Conservation (phyloP, 1,140 invertebrate genomes). For the Mycetomoellerius zeteki region DNA sequence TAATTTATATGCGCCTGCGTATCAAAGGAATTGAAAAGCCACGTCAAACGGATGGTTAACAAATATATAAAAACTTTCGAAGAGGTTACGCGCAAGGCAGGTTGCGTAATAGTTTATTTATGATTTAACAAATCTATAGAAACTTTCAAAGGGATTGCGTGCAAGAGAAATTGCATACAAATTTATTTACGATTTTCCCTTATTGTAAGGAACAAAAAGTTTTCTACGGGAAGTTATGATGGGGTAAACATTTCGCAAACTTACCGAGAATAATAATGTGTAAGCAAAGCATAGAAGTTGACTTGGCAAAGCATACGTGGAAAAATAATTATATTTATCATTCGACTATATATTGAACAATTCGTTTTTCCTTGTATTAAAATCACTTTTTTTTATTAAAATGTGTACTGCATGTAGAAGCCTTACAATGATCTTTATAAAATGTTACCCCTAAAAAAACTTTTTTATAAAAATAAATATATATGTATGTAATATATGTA, state of each 20-base stretch:
- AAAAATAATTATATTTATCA: neutral
- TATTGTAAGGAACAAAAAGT: neutral
- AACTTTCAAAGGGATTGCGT: too few species aligned
- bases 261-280: neutral
- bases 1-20: conserved; percentile 2
- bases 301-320: neutral
- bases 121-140: too few species aligned
- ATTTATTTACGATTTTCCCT: neutral
- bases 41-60: conserved; percentile 17
- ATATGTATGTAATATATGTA: too few species aligned
- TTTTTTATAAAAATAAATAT: too few species aligned
- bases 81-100: neutral
- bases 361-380: neutral
- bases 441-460: neutral
- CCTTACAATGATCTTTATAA: neutral
- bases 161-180: too few species aligned
- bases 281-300: neutral
- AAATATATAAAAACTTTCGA: conserved; percentile 1
- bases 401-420: neutral
- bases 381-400: neutral
- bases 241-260: neutral
- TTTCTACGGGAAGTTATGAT: neutral
- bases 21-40: neutral
- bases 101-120: too few species aligned
- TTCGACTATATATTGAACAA: neutral